Evolutionary conservation across 2,113 vertebrate genomes (phyloP).

Genomic region (Fregetta grallaria): DNA sequence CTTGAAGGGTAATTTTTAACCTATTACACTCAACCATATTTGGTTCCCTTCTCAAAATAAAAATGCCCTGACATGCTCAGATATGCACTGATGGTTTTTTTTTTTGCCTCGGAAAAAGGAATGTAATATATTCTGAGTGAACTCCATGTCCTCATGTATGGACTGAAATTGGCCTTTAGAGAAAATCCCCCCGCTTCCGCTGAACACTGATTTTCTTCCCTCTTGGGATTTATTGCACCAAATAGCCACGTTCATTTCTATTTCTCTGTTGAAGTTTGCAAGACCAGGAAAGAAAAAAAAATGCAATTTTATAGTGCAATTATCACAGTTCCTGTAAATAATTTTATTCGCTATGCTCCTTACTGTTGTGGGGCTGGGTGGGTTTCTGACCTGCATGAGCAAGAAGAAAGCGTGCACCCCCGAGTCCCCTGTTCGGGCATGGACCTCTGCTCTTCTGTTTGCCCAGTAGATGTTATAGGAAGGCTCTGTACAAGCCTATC

Average conservation of each 20-base stretch:
- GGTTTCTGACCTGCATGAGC: background rate
- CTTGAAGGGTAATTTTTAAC: constrained; percentile 54
- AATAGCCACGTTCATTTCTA: background rate
- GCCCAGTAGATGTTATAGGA: background rate
- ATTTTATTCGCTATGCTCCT: background rate
- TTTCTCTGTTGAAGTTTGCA: background rate
- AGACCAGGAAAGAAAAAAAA: background rate
- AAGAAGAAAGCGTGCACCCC: background rate
- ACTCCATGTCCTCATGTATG: background rate
- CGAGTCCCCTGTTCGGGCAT: background rate
- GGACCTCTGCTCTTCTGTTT: background rate
- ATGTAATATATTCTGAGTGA: background rate
- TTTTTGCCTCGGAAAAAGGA: background rate
- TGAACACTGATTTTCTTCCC: background rate
- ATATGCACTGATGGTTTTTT: background rate
- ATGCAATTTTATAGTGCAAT: background rate
- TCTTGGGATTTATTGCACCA: constrained; percentile 6
- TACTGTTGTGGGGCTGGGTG: background rate
- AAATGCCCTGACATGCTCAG: background rate
- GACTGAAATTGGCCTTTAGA: background rate
- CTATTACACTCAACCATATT: constrained; percentile 23
- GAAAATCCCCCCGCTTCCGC: background rate
- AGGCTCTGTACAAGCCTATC: background rate
- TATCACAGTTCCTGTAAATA: background rate
- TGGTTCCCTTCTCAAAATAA: constrained; percentile 35